Base-by-base conservation (phyloP, 2,113 vertebrate species). In the Nettapus auritus region DNA sequence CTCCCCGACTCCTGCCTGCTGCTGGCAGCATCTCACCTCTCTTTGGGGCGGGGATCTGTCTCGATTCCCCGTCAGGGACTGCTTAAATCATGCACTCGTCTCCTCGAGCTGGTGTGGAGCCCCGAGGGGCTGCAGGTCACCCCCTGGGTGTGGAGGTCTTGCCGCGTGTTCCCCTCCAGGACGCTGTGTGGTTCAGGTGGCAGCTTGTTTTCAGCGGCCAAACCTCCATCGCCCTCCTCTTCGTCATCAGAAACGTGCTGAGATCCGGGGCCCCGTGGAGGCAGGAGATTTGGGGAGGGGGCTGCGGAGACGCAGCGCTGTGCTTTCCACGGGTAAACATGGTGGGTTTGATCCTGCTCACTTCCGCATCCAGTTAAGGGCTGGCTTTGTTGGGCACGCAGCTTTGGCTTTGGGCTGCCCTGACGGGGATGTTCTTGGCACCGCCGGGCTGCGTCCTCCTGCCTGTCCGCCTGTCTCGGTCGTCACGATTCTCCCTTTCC, bases 401-500 rank as follows among this genome's bases (percentile, higher is more conserved):
- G 52, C 21, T 52, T 52, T 52, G 50, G 50, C 19, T 48, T 48
- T 48, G 46, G 18, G 46, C 46, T 48, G 46, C 20, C 46, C 46
- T 48, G 46, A 22, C 6, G 46, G 46, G 46, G 46, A 48, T 10
- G 46, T 48, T 48, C 20, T 48, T 48, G 46, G 46, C 46, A 48
- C 46, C 46, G 9, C 46, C 20, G 20, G 46, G 46, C 46, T 48
- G 46, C 19, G 20, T 48, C 46, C 46, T 20, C 19, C 46, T 21
- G 46, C 46, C 46, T 10, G 21, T 21, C 46, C 46, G 9, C 46
- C 46, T 9, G 20, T 21, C 46, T 21, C 21, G 46, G 20, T 21
- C 11, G 21, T 48, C 46, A 21, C 20, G 46, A 22, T 48, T 52
- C 23, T 52, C 50, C 23, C 50, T 25, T 52, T 99, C 10, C 31